Percentiles rank a stretch among this genome's conserved stretches.
Conservation (phyloP, 2,113 vertebrate species). For the Phodopus roborovskii region DNA sequence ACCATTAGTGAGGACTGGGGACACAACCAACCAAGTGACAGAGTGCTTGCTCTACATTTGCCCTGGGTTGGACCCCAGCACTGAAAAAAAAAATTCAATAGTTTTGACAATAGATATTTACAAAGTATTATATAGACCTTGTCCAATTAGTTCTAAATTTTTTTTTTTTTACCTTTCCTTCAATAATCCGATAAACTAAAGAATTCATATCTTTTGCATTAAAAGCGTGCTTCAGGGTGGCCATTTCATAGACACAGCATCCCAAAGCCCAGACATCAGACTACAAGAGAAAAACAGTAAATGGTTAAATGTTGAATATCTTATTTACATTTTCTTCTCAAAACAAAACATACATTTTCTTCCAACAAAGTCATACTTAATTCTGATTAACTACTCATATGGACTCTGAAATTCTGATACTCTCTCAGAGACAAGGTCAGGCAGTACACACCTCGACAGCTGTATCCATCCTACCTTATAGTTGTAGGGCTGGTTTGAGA, state of each 20-base stretch:
- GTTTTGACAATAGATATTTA: constrained; percentile 46
- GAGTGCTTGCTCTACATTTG: background rate
- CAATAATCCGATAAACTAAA: constrained; percentile 96
- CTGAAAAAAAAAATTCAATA: background rate
- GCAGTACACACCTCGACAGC: background rate
- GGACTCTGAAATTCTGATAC: constrained; percentile 21
- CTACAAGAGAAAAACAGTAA: constrained; percentile 83
- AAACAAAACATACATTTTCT: constrained; percentile 37
- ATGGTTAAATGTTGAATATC: constrained; percentile 23
- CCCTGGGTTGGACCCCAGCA: background rate
- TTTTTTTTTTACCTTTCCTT: constrained; percentile 93
- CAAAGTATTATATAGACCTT: constrained; percentile 58
- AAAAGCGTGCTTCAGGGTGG: constrained; percentile 97
- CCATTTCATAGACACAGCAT: constrained; percentile 98
- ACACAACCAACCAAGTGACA: background rate
- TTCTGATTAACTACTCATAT: background rate
- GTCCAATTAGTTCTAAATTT: background rate
- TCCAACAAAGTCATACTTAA: constrained; percentile 33
- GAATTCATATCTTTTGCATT: constrained; percentile 99
- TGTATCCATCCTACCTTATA: constrained; percentile 91
- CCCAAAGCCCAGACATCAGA: constrained; percentile 99
- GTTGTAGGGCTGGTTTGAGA: constrained; percentile 98
- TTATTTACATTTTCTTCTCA: background rate
- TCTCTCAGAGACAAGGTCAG: background rate
- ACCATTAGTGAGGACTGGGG: background rate